A percentile compares a stretch with the other conserved stretches of the same genome.
Conservation (phyloP, 2,888 invertebrate species). For the Phytoseiulus persimilis region DNA sequence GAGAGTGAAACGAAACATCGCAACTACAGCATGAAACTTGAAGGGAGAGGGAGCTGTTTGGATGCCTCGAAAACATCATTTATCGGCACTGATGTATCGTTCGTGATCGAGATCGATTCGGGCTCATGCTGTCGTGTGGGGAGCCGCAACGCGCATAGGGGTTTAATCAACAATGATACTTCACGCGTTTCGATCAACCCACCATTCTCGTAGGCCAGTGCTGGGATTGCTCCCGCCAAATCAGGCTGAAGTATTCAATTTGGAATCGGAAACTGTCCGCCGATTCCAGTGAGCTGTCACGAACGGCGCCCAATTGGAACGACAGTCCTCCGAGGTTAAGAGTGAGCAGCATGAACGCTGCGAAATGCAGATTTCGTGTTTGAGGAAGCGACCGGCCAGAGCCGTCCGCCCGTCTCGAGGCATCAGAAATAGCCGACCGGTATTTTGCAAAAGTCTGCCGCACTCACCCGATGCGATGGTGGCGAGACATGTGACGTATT, state of each 20-base stretch:
- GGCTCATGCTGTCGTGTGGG: no score
- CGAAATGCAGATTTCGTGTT: no score
- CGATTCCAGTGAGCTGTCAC: not conserved
- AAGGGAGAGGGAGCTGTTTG: no score
- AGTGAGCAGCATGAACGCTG: not conserved
- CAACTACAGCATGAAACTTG: no score
- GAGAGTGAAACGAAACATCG: no score
- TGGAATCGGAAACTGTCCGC: not conserved
- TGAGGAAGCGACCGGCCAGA: not conserved
- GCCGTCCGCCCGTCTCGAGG: no score
- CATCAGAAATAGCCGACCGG: no score
- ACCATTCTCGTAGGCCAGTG: not conserved
- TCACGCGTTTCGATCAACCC: not conserved
- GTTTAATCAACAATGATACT: no score
- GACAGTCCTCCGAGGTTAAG: not conserved
- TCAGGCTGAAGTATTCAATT: not conserved
- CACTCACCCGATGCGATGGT: constrained; percentile 8
- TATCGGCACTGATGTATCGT: no score
- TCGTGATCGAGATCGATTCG: no score
- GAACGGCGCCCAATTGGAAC: not conserved
- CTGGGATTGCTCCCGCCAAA: not conserved
- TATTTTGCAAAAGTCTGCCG: not conserved
- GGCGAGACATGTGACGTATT: not conserved
- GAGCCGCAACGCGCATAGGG: no score
- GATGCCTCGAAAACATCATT: no score